phyloP scores from a whole-genome alignment of 2,797 vertebrate genomes.

The Takifugu rubripes region DNA sequence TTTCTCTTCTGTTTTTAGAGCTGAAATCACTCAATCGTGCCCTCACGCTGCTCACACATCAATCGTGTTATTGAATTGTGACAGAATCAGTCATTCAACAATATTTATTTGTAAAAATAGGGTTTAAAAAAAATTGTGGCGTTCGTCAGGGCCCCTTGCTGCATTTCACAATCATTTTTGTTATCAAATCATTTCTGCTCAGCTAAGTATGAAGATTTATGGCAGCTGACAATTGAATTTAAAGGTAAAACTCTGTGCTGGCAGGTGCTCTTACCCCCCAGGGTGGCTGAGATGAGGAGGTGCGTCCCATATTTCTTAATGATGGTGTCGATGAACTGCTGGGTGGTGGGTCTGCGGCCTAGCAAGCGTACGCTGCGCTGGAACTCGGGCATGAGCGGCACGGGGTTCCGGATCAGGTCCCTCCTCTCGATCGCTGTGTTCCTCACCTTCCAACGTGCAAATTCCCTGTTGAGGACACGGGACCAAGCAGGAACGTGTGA shows the following conservation, averaged over 20 bases:
- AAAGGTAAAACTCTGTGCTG: neutral
- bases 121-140: too few relatives aligned
- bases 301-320: constrained; percentile 99
- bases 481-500: constrained; percentile 6
- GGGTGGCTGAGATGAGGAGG: constrained; percentile 97
- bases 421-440: constrained; percentile 96
- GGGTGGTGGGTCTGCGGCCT: constrained; percentile 93
- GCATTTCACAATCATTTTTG: too few relatives aligned
- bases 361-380: constrained; percentile 94
- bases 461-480: constrained; percentile 81
- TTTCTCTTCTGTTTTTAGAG: too few relatives aligned
- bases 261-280: constrained; percentile 86
- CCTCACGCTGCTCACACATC: too few relatives aligned
- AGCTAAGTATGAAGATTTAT: too few relatives aligned
- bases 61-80: too few relatives aligned
- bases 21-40: too few relatives aligned
- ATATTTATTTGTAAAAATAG: too few relatives aligned
- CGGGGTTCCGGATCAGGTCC: constrained; percentile 91
- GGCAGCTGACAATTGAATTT: too few relatives aligned
- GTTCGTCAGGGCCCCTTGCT: too few relatives aligned
- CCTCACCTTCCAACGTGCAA: constrained; percentile 99
- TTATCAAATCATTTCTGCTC: too few relatives aligned
- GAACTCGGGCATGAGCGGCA: constrained; percentile 98
- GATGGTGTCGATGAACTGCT: constrained; percentile 99
- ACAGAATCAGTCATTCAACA: too few relatives aligned